Evolutionary conservation across 2,888 invertebrate species (phyloP), one percentile per base, ranked within the genome.

Genomic region (Pterostichus madidus): DNA sequence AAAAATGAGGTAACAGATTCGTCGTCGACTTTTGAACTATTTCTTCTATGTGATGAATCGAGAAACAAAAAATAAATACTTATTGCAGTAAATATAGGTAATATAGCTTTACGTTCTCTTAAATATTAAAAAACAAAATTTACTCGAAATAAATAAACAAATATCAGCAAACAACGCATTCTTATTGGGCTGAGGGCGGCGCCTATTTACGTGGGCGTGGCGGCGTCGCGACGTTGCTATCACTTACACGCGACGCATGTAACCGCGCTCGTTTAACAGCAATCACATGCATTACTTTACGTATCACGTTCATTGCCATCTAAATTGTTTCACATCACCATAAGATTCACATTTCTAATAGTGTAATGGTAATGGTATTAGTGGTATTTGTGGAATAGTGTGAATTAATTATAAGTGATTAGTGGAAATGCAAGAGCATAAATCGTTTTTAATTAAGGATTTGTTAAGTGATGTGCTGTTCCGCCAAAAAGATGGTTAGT

Each of bases 391-490:
- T 64, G 39, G 6, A 35, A 39, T 13, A 7, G 3, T 71, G 39
- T 44, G 15, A 39, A 68, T 52, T 13, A 44, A 35, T 35, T 32
- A 10, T 32, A n/a, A 31, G 15, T 56, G 39, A 10, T 32, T 35
- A 31, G 15, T 56, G 39, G 68, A 71, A 44, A 93, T 90, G 90
- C 89, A 94, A 92, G 91, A 93, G 92, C 90, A 93, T 87, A 96
- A 96, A 88, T 97, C 96, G 8, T 97, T 97, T 89, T 90, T 97
- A 84, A 97, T 97, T 85, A 94, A 95, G 87, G 96, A 97, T 89
- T 92, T 97, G 64, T 92, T 97, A 78, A 95, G 96, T 11, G 96
- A 97, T 87, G 94, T 95, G 84, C 89, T 95, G 85, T 89, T 88
- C 56, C 89, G 89, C 52, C 87, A 89, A 84, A 91, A 91, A 85